A percentile compares a stretch with the other conserved stretches of the same genome.
Evolutionary conservation across 2,113 vertebrate species (phyloP).

Genomic region (Leptobrachium leishanense): DNA sequence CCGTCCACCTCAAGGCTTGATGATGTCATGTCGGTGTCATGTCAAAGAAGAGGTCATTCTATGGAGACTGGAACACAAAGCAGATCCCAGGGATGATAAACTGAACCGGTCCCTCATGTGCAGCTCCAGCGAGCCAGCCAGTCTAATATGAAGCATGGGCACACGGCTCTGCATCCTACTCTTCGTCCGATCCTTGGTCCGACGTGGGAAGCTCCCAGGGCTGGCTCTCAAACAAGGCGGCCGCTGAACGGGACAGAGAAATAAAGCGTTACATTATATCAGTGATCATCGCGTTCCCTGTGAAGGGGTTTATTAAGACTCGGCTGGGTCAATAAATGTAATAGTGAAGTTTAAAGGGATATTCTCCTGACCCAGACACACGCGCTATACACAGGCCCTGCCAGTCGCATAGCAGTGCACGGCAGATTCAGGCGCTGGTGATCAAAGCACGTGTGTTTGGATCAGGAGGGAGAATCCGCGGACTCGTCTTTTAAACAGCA

Average conservation of each 20-base stretch:
- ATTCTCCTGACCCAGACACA: no score
- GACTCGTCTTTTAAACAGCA: no score
- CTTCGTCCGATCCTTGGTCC: conserved; percentile 45
- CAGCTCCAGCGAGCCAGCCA: background rate
- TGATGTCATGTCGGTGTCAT: conserved; percentile 3
- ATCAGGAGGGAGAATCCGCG: no score
- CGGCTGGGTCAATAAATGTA: no score
- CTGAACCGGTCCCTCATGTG: background rate
- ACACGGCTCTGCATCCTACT: conserved; percentile 14
- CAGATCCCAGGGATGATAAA: background rate
- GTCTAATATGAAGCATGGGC: background rate
- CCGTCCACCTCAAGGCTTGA: background rate
- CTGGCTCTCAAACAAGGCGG: conserved; percentile 62
- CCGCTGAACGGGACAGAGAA: conserved; percentile 55
- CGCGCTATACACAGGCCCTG: no score
- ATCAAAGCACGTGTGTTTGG: no score
- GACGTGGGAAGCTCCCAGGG: conserved; percentile 59
- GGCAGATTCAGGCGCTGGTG: no score
- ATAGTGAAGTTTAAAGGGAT: no score
- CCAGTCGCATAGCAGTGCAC: no score
- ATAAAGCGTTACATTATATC: background rate
- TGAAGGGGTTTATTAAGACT: no score
- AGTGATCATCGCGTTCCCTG: no score
- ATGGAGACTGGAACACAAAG: background rate
- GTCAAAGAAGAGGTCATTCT: background rate